A percentile compares a stretch with the other conserved stretches of the same genome.
Evolutionary conservation across 2,888 invertebrate genomes (phyloP).

Genomic region (Thera britannica): DNA sequence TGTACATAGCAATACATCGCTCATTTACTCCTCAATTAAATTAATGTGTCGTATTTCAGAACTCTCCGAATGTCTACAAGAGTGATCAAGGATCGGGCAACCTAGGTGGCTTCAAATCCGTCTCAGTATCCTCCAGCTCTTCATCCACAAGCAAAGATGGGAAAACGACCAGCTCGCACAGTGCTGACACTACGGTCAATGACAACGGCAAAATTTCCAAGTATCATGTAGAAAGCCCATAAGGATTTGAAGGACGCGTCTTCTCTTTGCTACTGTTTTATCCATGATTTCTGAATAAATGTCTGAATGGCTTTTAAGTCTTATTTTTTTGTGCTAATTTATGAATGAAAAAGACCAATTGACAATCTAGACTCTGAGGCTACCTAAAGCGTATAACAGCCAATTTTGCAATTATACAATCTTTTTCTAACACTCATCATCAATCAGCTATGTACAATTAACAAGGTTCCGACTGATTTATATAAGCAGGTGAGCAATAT

Average conservation of each 20-base stretch:
- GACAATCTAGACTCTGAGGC: no score
- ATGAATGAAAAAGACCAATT: neutral
- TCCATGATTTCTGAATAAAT: constrained; percentile 20
- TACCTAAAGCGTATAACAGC: neutral
- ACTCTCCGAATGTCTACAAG: constrained; percentile 76
- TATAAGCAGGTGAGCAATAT: neutral
- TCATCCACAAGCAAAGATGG: constrained; percentile 86
- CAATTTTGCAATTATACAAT: no score
- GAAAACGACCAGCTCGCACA: constrained; percentile 77
- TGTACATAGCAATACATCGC: no score
- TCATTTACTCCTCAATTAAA: no score
- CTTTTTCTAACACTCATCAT: neutral
- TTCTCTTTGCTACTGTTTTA: constrained; percentile 9
- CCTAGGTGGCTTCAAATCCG: constrained; percentile 65
- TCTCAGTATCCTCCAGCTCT: constrained; percentile 87
- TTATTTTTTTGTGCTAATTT: neutral
- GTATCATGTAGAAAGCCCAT: constrained; percentile 79
- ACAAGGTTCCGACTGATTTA: constrained; percentile 1
- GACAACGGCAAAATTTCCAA: constrained; percentile 89
- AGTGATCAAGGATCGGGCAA: constrained; percentile 49
- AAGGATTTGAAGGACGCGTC: neutral
- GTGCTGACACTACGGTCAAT: constrained; percentile 87
- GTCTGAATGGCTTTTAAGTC: constrained; percentile 3
- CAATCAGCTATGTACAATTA: neutral
- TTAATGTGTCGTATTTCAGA: constrained; percentile 54